These are phyloP conservation scores for Perca schrenkii DNA, from an alignment of 2,113 vertebrate genomes.

Conservation along the genomic window DNA sequence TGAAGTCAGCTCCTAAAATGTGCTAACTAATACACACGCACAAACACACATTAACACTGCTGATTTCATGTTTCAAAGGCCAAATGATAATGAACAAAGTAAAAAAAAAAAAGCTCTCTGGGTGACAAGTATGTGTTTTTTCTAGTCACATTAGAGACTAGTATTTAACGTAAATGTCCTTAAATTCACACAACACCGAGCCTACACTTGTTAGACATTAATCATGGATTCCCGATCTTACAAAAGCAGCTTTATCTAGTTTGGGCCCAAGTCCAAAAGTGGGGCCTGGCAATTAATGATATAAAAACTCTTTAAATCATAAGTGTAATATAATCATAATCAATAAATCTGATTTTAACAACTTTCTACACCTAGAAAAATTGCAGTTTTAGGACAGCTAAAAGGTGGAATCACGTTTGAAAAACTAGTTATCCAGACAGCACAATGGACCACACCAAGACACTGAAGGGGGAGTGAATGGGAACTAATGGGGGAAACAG, in stretches of 20 bases:
- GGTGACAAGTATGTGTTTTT: conserved; percentile 20
- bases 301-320: background rate
- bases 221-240: background rate
- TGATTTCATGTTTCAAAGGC: conserved; percentile 79
- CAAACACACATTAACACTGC: conserved; percentile 55
- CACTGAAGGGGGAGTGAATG: conserved; percentile 57
- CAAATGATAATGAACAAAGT: conserved; percentile 44
- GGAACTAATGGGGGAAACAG: conserved; percentile 35
- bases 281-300: background rate
- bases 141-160: background rate
- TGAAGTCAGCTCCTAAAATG: conserved; percentile 3
- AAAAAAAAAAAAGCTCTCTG: conserved; percentile 43
- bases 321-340: too few relatives aligned
- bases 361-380: background rate
- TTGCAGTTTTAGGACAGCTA: background rate
- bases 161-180: conserved; percentile 5
- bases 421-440: conserved; percentile 70
- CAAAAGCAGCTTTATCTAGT: background rate
- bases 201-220: conserved; percentile 4
- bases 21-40: background rate
- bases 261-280: background rate
- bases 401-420: conserved; percentile 15
- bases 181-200: background rate
- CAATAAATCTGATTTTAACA: background rate
- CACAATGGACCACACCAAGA: conserved; percentile 77